Evolutionary conservation across 2,888 invertebrate species (phyloP), one percentile per base, ranked within the genome.

Genomic region (Drosophila meridionalis): DNA sequence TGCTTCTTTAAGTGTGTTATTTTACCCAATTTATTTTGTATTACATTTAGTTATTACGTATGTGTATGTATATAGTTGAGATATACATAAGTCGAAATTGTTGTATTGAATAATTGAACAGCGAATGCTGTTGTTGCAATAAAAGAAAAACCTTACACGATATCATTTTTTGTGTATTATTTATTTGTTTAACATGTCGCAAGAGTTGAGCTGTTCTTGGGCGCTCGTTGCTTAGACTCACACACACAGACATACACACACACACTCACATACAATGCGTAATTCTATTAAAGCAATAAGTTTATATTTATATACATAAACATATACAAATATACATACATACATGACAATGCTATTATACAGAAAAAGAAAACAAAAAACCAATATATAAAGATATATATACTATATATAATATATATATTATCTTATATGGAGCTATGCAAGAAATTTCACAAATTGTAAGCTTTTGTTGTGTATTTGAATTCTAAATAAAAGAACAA

Each of bases 391-490:
- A 66, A 67, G 60, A 59, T 67, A 83, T 65, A 79, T 75, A 80
- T 58, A 73, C 48, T 61, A 69, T 73, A 74, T 69, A 69, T 53
- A 80, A 80, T 63, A 62, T 67, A 70, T 81, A 78, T 82, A 75
- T 66, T 74, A 76, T 64, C 65, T 73, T 66, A 62, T 45, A 77
- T 73, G 65, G 61, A 75, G 78, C 78, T 78, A 78, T 75, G 78
- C 78, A 78, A 76, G 56, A 69, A 78, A 73, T 60, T 75, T 78
- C 78, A 78, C 76, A 80, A 83, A 86, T 78, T 86, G 87, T 88
- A 87, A 87, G 89, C 87, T 87, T 87, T 87, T 87, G 87, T 84
- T 88, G 87, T 88, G 80, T 84, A 87, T 79, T 84, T 87, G 75
- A 87, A 85, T 86, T 85, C 86, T 73, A 74, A 85, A 85, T 85